A percentile compares a stretch with the other conserved stretches of the same genome.
phyloP scores from a whole-genome alignment of 2,888 invertebrate genomes.

The Ceraclea dissimilis region DNA sequence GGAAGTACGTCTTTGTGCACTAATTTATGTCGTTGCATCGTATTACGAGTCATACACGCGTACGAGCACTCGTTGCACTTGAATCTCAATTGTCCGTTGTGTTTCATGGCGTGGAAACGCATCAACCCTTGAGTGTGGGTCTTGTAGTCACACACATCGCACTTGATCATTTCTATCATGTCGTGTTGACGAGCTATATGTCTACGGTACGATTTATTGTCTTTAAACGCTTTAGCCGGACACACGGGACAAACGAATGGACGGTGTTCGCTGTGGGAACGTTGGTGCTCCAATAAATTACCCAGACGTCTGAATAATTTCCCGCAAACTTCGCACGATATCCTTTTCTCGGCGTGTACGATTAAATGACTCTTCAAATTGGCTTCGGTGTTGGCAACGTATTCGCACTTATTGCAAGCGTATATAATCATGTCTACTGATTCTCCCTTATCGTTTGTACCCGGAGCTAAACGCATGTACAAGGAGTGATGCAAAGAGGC shows the following conservation, averaged over 20 bases:
- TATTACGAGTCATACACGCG: not conserved
- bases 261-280: slow-evolving; percentile 4
- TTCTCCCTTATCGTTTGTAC: not conserved
- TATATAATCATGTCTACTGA: not conserved
- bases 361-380: not conserved
- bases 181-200: not conserved
- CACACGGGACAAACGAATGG: not conserved
- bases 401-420: not conserved
- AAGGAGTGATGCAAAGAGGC: not conserved
- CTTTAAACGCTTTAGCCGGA: not conserved
- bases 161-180: not conserved
- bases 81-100: not conserved
- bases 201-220: not conserved
- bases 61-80: not conserved
- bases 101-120: not conserved
- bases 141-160: not conserved
- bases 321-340: slow-evolving; percentile 1
- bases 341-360: not conserved
- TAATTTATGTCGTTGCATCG: not conserved
- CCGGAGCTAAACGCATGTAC: not conserved
- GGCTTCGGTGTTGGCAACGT: not conserved
- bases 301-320: not conserved
- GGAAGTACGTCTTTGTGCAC: not conserved
- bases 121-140: not conserved
- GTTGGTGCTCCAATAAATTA: not conserved